Evolutionary conservation across 2,113 vertebrate genomes (phyloP).

Genomic region (Cyanoramphus novaezelandiae): DNA sequence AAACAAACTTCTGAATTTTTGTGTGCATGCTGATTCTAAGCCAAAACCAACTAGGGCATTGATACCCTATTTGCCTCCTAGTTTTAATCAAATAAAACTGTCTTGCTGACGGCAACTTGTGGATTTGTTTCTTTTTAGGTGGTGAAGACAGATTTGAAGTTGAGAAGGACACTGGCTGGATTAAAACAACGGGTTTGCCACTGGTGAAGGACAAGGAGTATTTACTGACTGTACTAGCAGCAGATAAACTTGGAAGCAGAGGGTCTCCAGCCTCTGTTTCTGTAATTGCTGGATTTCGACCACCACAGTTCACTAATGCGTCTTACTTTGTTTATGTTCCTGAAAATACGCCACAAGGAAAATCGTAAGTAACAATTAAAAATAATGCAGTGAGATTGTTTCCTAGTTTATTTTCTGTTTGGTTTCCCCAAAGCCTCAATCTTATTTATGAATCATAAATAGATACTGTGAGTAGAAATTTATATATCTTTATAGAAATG

Average conservation of each 20-base stretch:
- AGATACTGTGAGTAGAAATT: background rate
- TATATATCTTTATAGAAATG: background rate
- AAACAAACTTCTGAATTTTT: background rate
- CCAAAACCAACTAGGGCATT: background rate
- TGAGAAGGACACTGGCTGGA: slow-evolving; percentile 83
- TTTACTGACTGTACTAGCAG: slow-evolving; percentile 81
- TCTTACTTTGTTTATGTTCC: slow-evolving; percentile 80
- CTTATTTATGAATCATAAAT: background rate
- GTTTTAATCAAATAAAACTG: background rate
- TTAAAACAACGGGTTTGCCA: slow-evolving; percentile 83
- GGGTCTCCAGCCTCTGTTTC: slow-evolving; percentile 79
- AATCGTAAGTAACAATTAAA: slow-evolving; percentile 77
- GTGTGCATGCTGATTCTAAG: background rate
- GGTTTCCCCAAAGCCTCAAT: background rate
- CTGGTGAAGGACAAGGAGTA: slow-evolving; percentile 83
- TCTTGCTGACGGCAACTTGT: background rate
- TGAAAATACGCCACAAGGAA: slow-evolving; percentile 77
- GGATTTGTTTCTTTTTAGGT: slow-evolving; percentile 65
- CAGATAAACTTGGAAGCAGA: slow-evolving; percentile 81
- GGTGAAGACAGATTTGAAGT: slow-evolving; percentile 86
- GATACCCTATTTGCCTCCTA: background rate
- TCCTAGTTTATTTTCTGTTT: background rate
- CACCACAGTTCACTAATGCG: slow-evolving; percentile 84
- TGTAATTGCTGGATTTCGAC: slow-evolving; percentile 79
- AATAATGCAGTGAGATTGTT: background rate